These are phyloP conservation scores for Temnothorax longispinosus DNA, from an alignment of 1,140 invertebrate genomes.

Conservation along the genomic window DNA sequence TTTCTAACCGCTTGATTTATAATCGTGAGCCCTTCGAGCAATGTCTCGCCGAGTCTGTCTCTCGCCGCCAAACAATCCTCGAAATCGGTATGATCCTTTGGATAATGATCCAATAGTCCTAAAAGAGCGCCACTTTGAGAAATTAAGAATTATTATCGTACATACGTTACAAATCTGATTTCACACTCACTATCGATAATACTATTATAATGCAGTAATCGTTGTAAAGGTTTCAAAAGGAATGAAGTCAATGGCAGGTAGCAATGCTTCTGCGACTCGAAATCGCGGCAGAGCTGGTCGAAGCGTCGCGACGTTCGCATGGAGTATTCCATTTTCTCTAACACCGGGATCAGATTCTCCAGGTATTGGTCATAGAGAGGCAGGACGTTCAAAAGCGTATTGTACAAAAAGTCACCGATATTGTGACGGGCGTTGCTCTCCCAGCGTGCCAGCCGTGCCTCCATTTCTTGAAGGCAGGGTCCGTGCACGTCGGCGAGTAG, in stretches of 20 bases:
- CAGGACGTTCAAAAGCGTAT: constrained; percentile 83
- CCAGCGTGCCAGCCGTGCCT: constrained; percentile 89
- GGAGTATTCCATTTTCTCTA: constrained; percentile 91
- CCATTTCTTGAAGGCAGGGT: constrained; percentile 89
- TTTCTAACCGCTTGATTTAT: constrained; percentile 83
- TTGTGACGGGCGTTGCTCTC: constrained; percentile 86
- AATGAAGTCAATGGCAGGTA: constrained; percentile 95
- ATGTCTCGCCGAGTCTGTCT: constrained; percentile 87
- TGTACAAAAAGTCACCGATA: constrained; percentile 88
- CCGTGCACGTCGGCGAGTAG: constrained; percentile 89
- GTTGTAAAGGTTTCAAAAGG: constrained; percentile 95
- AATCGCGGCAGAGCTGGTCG: constrained; percentile 93
- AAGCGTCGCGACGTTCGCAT: constrained; percentile 91
- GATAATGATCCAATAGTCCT: constrained; percentile 92
- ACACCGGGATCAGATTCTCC: constrained; percentile 90
- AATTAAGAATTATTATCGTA: constrained; percentile 53
- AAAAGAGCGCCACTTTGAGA: constrained; percentile 43
- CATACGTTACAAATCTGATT: constrained; percentile 67
- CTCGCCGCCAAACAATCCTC: constrained; percentile 91
- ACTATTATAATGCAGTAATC: constrained; percentile 94
- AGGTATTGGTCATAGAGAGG: constrained; percentile 93
- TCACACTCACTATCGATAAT: constrained; percentile 92
- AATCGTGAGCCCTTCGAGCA: constrained; percentile 81
- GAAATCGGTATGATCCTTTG: constrained; percentile 91
- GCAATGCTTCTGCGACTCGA: constrained; percentile 94